Evolutionary conservation across 2,113 vertebrate genomes (phyloP).

Genomic region (Hemichromis elongatus): DNA sequence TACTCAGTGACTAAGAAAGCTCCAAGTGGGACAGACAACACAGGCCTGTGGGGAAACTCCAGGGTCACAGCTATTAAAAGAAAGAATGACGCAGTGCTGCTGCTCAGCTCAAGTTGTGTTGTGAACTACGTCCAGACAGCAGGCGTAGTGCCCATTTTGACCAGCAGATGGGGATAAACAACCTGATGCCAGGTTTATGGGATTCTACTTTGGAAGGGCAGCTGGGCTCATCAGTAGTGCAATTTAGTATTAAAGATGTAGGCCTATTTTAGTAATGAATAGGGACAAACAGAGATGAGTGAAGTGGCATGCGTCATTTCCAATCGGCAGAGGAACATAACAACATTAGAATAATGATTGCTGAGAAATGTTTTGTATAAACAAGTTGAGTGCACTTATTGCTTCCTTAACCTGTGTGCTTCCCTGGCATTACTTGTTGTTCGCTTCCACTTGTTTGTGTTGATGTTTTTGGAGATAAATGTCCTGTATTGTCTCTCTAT

Average conservation of each 20-base stretch:
- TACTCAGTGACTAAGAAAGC: conserved; percentile 74
- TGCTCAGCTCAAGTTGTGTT: conserved; percentile 39
- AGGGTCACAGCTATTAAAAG: conserved; percentile 77
- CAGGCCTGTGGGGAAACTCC: conserved; percentile 77
- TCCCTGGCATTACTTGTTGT: not conserved
- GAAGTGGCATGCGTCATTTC: conserved; percentile 48
- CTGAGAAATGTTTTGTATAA: conserved; percentile 48
- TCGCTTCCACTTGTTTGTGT: conserved; percentile 44
- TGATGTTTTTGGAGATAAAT: conserved; percentile 46
- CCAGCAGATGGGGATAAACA: conserved; percentile 71
- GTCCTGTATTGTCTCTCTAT: conserved; percentile 49
- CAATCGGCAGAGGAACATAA: conserved; percentile 49
- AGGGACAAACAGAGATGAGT: conserved; percentile 19
- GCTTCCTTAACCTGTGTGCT: conserved; percentile 51
- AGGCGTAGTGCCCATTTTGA: not conserved
- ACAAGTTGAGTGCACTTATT: conserved; percentile 39
- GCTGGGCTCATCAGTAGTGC: not conserved
- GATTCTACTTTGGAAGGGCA: not conserved
- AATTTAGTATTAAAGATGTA: conserved; percentile 21
- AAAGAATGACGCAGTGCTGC: conserved; percentile 66
- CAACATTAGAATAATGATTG: conserved; percentile 45
- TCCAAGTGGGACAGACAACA: conserved; percentile 71
- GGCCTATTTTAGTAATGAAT: conserved; percentile 22
- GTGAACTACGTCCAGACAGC: conserved; percentile 37
- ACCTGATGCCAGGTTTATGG: conserved; percentile 20